phyloP scores from a whole-genome alignment of 2,888 invertebrate genomes.

The Smittia sp. region DNA sequence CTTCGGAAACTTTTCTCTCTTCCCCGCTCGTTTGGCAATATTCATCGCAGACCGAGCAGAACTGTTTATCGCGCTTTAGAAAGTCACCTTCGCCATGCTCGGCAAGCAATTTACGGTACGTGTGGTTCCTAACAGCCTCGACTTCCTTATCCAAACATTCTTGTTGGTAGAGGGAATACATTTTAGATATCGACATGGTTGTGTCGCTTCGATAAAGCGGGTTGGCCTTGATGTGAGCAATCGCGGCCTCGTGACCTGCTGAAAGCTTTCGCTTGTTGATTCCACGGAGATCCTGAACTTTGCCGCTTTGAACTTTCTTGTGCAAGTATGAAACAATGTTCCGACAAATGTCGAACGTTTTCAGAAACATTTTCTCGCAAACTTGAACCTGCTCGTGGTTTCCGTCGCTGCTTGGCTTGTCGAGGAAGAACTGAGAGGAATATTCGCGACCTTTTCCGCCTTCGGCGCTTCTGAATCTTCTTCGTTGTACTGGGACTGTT shows the following conservation, averaged over 20 bases:
- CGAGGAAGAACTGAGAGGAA: conserved; percentile 13
- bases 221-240: not conserved
- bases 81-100: conserved; percentile 30
- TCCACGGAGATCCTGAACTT: conserved; percentile 23
- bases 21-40: conserved; percentile 3
- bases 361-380: conserved; percentile 1
- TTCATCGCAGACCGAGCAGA: not conserved
- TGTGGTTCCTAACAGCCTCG: conserved; percentile 2
- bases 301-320: not conserved
- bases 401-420: not conserved
- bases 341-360: conserved; percentile 14
- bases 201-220: conserved; percentile 19
- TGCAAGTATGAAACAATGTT: conserved; percentile 7
- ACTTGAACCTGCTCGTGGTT: not conserved
- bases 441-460: not conserved
- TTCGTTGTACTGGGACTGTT: not conserved
- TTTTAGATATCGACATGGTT: conserved; percentile 6
- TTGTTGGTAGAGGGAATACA: conserved; percentile 4
- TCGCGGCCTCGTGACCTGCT: not conserved
- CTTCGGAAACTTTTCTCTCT: not conserved
- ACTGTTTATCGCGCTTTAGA: not conserved
- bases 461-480: not conserved
- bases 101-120: not conserved
- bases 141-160: conserved; percentile 7
- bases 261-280: not conserved